Base-by-base conservation (phyloP, 2,888 invertebrate genomes). In the Ectemnius cavifrons region DNA sequence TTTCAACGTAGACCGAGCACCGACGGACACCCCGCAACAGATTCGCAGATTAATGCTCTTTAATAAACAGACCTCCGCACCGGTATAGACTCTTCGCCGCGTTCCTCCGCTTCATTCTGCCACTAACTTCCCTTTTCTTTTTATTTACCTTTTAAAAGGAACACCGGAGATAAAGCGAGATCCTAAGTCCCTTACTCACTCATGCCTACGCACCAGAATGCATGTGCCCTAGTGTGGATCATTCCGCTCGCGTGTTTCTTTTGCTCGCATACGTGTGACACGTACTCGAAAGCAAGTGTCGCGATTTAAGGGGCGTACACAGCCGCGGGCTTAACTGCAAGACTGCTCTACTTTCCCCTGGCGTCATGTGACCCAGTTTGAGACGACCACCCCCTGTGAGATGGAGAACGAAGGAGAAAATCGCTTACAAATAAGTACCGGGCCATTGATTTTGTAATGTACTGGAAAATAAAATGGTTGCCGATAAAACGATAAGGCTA, bases 11-110 rank as follows among this genome's bases (percentile, higher is more conserved):
- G 67, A 69, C 46, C 63, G 75, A 73, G 79, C 68, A 73, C 67
- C 74, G 75, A 57, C 73, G 73, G 75, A 77, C 85, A 71, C 79
- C 77, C 78, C 74, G 67, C 83, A 37, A 79, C 78, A 81, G 78
- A 81, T 84, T 84, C 75, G 71, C 77, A 75, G 76, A 84, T 84
- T 83, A 84, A 85, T 85, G 71, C 79, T 65, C 83, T 82, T 85
- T 85, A 84, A 86, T 83, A 83, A 84, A 84, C 81, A 84, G 73
- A 71, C 62, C 63, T 71, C 52, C 57, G 65, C 18, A 57, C 45
- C 27, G 63, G 18, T 45, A 49, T 57, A 28, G 66, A 28, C 56
- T 58, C 71, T 63, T 23, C 60, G 16, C 37, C 49, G 6, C 59
- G 46, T 73, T 60, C 47, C 46, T 60, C 57, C 61, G 14, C 52